Conservation (phyloP, 2,797 vertebrate genomes). For the Falco naumanni region DNA sequence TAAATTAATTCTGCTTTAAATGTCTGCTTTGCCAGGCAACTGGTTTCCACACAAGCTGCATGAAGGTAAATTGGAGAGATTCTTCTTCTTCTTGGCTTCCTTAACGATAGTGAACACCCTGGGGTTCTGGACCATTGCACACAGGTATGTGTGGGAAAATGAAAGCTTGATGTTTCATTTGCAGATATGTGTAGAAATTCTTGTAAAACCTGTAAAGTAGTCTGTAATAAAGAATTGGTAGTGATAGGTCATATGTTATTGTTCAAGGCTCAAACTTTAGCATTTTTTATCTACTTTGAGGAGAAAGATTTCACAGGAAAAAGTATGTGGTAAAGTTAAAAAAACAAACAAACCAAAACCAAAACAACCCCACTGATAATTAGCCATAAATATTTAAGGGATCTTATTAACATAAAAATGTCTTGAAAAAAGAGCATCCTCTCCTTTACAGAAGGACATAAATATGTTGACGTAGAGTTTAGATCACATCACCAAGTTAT, state of each 20-base stretch:
- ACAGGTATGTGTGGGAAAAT: conserved; percentile 79
- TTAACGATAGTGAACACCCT: conserved; percentile 87
- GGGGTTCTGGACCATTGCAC: conserved; percentile 86
- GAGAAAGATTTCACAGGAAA: background rate
- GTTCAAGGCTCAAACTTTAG: background rate
- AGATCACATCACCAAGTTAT: background rate
- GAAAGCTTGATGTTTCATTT: background rate
- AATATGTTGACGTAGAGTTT: background rate
- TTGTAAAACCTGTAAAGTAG: background rate
- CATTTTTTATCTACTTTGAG: background rate
- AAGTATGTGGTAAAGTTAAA: background rate
- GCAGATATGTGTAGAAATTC: background rate
- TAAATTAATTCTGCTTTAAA: conserved; percentile 17
- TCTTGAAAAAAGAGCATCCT: background rate
- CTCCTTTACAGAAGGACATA: background rate
- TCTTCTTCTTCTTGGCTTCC: conserved; percentile 89
- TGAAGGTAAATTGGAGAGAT: conserved; percentile 89
- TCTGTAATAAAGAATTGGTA: background rate
- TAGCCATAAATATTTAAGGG: background rate
- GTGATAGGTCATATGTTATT: background rate
- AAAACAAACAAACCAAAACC: background rate
- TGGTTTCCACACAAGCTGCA: conserved; percentile 90
- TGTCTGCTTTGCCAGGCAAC: conserved; percentile 78
- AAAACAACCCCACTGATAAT: background rate
- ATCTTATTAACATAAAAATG: background rate